A percentile compares a stretch with the other conserved stretches of the same genome.
Conservation (phyloP, 2,113 vertebrate species). For the Origma solitaria region DNA sequence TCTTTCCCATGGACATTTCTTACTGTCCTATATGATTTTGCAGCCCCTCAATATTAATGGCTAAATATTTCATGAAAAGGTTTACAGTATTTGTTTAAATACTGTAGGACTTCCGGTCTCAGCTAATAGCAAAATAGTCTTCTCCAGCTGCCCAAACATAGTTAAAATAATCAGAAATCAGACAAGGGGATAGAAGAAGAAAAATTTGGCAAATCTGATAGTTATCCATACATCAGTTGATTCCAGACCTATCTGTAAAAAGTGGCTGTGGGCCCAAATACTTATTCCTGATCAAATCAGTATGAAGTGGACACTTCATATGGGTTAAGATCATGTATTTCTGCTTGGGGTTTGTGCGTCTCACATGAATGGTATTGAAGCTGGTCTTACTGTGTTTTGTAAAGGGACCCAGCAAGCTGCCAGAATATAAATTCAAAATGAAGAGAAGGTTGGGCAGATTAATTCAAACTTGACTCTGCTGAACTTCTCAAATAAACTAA, state of each 20-base stretch:
- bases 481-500: not conserved
- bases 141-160: not conserved
- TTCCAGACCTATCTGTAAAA: not conserved
- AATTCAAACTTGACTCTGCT: not conserved
- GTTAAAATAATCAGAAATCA: not conserved
- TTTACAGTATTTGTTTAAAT: not conserved
- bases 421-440: not conserved
- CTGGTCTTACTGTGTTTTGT: not conserved
- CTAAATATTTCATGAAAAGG: not conserved
- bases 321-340: not conserved
- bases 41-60: not conserved
- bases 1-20: not conserved
- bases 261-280: not conserved
- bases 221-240: not conserved
- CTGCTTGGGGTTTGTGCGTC: not conserved
- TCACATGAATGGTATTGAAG: not conserved
- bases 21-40: not conserved
- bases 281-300: not conserved
- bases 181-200: not conserved
- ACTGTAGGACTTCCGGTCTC: not conserved
- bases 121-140: not conserved
- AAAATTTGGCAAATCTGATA: not conserved
- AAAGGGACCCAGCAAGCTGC: not conserved
- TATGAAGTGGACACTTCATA: not conserved
- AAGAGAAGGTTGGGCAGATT: not conserved